Conservation (phyloP, 2,797 vertebrate species). For the Clarias laeviceps region DNA sequence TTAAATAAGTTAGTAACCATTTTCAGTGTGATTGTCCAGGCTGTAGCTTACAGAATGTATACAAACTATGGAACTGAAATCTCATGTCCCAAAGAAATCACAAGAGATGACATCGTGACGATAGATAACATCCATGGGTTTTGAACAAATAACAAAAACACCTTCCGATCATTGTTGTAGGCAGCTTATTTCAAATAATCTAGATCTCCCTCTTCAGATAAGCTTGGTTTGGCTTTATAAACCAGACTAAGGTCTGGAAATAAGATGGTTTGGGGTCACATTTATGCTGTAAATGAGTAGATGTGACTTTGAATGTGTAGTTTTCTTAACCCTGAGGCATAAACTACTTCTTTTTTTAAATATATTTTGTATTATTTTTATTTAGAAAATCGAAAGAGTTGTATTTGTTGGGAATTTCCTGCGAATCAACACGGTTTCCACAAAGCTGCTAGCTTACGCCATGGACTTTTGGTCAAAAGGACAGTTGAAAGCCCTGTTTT, state of each 20-base stretch:
- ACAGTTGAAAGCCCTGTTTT: conserved; percentile 87
- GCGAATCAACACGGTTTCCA: conserved; percentile 88
- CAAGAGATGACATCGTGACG: not conserved
- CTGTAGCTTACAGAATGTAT: not conserved
- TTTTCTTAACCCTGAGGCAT: not conserved
- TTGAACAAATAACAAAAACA: not conserved
- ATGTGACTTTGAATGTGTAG: not conserved
- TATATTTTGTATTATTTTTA: not conserved
- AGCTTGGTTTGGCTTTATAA: not conserved
- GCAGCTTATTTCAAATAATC: not conserved
- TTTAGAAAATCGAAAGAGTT: conserved; percentile 85
- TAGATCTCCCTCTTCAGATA: not conserved
- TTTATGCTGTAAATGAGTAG: not conserved
- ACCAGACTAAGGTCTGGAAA: not conserved
- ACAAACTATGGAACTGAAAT: not conserved
- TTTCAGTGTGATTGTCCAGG: not conserved
- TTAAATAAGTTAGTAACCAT: too few relatives aligned
- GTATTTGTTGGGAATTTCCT: conserved; percentile 91
- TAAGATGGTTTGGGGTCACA: not conserved
- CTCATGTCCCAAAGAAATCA: not conserved
- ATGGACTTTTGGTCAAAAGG: conserved; percentile 94
- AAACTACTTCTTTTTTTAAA: too few relatives aligned
- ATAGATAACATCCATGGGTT: not conserved
- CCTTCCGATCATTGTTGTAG: not conserved
- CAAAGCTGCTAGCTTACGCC: conserved; percentile 88